Evolutionary conservation across 2,888 invertebrate species (phyloP), one percentile per base, ranked within the genome.

Genomic region (Andrena bucephala): DNA sequence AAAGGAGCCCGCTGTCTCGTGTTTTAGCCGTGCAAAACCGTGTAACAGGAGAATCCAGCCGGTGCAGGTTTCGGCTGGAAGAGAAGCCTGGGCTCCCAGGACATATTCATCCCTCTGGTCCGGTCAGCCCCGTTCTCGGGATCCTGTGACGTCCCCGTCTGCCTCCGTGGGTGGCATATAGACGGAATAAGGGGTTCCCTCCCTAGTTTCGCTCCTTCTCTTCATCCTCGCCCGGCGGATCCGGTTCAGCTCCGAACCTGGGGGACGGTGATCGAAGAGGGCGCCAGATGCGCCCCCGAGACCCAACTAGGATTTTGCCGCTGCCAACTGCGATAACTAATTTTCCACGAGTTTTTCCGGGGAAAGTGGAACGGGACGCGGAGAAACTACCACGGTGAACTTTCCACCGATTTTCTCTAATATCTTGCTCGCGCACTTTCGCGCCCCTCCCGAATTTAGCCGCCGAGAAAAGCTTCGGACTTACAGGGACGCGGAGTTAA

Each of bases 121-220:
- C 71, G 80, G 71, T 76, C 69, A 65, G 81, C 72, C 86, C 85
- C 85, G 78, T 84, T 87, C 89, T 91, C 83, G 63, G 87, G 85
- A 89, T 87, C 89, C 72, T 81, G 80, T 72, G 79, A 71, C 84
- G 75, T 42, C 5, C 42, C 42, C 42, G 42, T 65, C 60, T 29
- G 52, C 70, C 91, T 79, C 86, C 82, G 91, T 92, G 92, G 92
- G 92, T 91, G 92, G 92, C 10, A 1, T 4, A 24, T 89, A 88
- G 87, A 89, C 87, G 89, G 88, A 90, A 89, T 85, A 88, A 90
- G 75, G 86, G 52, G 52, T 77, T 85, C 86, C 84, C 85, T 65
- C 36, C 24, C 24, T 69, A 67, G 29, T 57, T 65, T 63, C 73
- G 67, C 20, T 50, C 62, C 31, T 31, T 62, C 20, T 13, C 42